Base-by-base conservation (phyloP, 1,140 invertebrate genomes). In the Cydia pomonella region DNA sequence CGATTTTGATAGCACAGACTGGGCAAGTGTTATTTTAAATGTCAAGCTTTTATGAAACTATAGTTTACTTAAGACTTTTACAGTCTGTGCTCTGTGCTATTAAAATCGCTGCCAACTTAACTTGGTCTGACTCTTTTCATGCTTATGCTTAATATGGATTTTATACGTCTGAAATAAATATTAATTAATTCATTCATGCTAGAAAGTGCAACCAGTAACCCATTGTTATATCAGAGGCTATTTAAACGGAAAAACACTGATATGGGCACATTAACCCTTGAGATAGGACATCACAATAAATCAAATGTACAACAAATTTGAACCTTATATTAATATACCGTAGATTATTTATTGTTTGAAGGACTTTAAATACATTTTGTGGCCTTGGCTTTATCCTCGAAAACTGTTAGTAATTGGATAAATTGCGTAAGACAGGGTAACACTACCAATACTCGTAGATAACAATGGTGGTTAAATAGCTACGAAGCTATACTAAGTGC, bases 221-320 rank as follows among this genome's bases (percentile, higher is more conserved):
- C n/a, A 53, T 53, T 53, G 3, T 18, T 53, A 53, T 18, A 21
- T 53, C 50, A 63, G 21, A 23, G 12, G 10, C 62, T 63, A 27
- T 27, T 21, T 21, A 27, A 29, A 47, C 18, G 41, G 69, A n/a
- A 72, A 72, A 72, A 72, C 29, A 47, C 21, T 12, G 69, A 72
- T 72, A 72, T 23, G 16, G 29, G 33, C 7, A 1, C 69, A n/a
- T 72, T 72, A 72, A 72, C 33, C 69, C 41, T 72, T 23, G 0
- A 44, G 69, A 44, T 44, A 72, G 4, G 50, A 18, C 63, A 66
- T 29, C 23, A 29, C 23, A 66, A 66, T 13, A 29, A 66, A n/a
- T 7, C 63, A 66, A 29, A 66, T 13, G 4, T 23, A 12, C 18
- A 12, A 5, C 25, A 1, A 72, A 13, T 72, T 72, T 47, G 9